Evolutionary conservation across 2,797 vertebrate genomes (phyloP), one percentile per base, ranked within the genome.

Genomic region (Rhynchotus rufescens): DNA sequence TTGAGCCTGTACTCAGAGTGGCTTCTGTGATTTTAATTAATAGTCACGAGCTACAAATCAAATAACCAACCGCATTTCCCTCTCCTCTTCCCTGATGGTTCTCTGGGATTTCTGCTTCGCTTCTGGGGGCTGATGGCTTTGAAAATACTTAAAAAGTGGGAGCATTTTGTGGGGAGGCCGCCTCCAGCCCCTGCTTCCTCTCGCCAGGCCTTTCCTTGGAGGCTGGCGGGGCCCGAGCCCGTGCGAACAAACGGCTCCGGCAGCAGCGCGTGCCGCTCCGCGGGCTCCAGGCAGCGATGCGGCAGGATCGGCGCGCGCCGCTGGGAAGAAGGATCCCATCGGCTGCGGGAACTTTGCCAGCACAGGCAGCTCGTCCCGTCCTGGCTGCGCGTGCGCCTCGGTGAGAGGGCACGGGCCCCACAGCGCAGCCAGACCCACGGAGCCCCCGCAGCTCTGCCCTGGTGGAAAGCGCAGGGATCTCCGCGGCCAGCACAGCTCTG

Each of bases 21-120:
- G 49, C n/a, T 86, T 80, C 75, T 86, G 78, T 44, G 71, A 40
- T 88, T 93, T 88, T 80, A 83, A 77, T 68, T 80, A 88, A 84
- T n/a, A 88, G 36, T 54, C 51, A 32, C 75, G 81, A 91, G 82
- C 66, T 78, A n/a, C 52, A 56, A 56, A 30, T 56, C 52, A 30
- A 76, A 10, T 36, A 81, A 77, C 74, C 45, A 62, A 32, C 11
- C 21, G 64, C 44, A 32, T 45, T 74, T 91, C 89, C 54, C 79
- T 88, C 17, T 74, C 36, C 22, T 54, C 1, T 15, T 83, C 89
- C 51, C 74, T 64, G 79, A 72, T 34, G 42, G 36, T 88, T 67
- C 88, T 74, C 84, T 89, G 65, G 49, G 66, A 78, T 78, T 49
- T 68, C 68, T 25, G 57, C 87, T 83, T 85, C 73, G 66, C 47